Base-by-base conservation (phyloP, 2,797 vertebrate genomes). In the Tiaroga cobitis region DNA sequence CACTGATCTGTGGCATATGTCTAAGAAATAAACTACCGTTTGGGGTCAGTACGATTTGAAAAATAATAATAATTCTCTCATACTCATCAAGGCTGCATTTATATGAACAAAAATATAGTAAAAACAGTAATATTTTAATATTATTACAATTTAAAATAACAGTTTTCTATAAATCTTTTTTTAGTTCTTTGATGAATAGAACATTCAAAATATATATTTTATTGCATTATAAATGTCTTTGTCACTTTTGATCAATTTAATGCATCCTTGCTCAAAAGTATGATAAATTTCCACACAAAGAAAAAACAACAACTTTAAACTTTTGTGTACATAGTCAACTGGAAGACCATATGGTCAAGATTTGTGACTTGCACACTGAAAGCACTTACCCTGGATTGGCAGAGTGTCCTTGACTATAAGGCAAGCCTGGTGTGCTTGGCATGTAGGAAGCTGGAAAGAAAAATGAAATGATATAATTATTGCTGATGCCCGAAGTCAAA, bases 381-480 rank as follows among this genome's bases (percentile, higher is more conserved):
- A 61, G 51, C 87, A 85, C 90, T 93, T 96, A 99, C 98, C 97
- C 97, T 4, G 97, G 93, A 89, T 95, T 98, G 32, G 97, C 19
- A 54, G 87, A n/a, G 21, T 85, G 92, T 91, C 95, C 95, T 19
- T 96, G 89, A 49, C 95, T 94, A 63, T 97, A 99, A 8, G 96
- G 84, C 86, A 97, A 94, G 73, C 96, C 96, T 41, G 96, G 93
- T 59, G 97, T 94, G 86, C 95, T 95, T 3, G 97, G 97, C 95
- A 99, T 96, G 88, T 98, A 99, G 59, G 97, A 97, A 93, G 96
- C 98, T 99, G 90, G 29, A 93, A 89, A 89, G 18, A 91, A 63
- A 89, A 8, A 78, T 13, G 0, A 16, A 91, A 84, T 93, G 92
- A 68, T 29, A 51, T 51, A 9, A 61, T 61, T n/a, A 72, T 7